Conservation (phyloP, 2,797 vertebrate genomes). For the Parotocinclus haroldoi region DNA sequence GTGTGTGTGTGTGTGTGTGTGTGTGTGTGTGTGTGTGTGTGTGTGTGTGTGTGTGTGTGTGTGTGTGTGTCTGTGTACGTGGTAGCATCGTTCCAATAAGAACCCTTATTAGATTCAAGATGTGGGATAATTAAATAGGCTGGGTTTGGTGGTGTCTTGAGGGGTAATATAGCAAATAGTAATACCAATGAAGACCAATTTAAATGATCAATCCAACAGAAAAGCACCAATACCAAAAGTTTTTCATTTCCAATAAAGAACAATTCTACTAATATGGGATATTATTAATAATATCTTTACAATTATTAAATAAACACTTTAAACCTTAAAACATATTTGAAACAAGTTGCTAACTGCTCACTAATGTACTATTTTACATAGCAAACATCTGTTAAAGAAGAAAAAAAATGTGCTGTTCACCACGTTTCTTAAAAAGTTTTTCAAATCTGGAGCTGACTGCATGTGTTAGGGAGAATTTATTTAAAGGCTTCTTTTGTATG, state of each 20-base stretch:
- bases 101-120: conserved; percentile 54
- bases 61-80: conserved; percentile 23
- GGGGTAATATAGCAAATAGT: conserved; percentile 36
- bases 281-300: too few relatives aligned
- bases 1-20: too few relatives aligned
- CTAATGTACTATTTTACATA: too few relatives aligned
- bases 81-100: conserved; percentile 36
- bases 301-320: too few relatives aligned
- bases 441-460: too few relatives aligned
- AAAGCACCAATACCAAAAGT: too few relatives aligned
- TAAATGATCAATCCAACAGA: conserved; percentile 26
- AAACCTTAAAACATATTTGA: too few relatives aligned
- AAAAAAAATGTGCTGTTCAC: too few relatives aligned
- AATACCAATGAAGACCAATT: conserved; percentile 45
- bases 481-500: not conserved
- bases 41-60: conserved; percentile 29
- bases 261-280: too few relatives aligned
- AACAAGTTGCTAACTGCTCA: not conserved
- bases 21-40: conserved; percentile 22
- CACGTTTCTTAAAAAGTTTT: too few relatives aligned
- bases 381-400: too few relatives aligned
- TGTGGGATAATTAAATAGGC: conserved; percentile 54
- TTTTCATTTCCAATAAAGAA: not conserved
- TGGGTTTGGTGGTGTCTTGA: conserved; percentile 42
- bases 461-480: too few relatives aligned